Evolutionary conservation across 37 sponge, comb jelly and placozoan species (phyloP).

Genomic region (Petrosia ficiformis): DNA sequence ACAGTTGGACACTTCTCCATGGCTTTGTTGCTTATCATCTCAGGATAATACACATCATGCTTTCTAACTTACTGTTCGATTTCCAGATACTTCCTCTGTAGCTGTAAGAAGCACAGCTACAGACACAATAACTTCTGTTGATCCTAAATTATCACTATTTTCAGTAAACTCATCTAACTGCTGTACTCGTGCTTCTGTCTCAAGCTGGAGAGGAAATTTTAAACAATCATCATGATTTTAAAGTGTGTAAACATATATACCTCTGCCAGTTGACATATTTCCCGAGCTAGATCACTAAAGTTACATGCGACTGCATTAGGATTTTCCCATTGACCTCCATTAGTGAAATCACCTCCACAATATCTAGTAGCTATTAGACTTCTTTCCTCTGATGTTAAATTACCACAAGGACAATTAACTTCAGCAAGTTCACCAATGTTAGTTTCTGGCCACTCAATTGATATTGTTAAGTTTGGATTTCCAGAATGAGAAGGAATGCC

Average conservation of each 20-base stretch:
- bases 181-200: neutral
- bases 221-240: no score
- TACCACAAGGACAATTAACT: conserved; percentile 45
- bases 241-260: no score
- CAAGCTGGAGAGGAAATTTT: no score
- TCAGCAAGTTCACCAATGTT: conserved; percentile 21
- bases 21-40: no score
- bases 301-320: conserved; percentile 21
- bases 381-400: neutral
- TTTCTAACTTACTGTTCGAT: conserved; percentile 12
- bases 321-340: conserved; percentile 41
- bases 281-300: conserved; percentile 11
- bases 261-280: conserved; percentile 23
- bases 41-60: neutral
- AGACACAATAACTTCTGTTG: neutral
- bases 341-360: conserved; percentile 45
- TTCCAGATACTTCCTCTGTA: conserved; percentile 2
- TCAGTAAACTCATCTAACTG: neutral
- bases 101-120: neutral
- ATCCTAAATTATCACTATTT: neutral
- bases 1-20: no score
- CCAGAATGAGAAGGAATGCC: neutral
- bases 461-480: conserved; percentile 1
- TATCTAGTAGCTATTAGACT: conserved; percentile 14
- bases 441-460: conserved; percentile 39